phyloP scores from a whole-genome alignment of 2,113 vertebrate genomes.

The Festucalex cinctus region DNA sequence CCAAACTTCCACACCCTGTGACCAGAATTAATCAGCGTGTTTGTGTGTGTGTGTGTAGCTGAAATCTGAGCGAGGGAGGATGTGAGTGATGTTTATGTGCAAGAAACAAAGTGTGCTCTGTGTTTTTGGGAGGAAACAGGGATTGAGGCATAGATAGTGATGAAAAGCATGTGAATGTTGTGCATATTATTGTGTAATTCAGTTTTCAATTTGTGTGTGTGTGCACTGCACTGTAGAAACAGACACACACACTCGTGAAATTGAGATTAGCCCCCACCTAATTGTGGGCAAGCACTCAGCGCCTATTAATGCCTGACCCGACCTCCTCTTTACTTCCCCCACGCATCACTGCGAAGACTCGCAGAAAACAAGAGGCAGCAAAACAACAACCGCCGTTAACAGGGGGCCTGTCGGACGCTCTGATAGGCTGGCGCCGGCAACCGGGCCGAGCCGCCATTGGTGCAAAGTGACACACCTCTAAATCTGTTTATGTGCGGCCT shows the following conservation, averaged over 20 bases:
- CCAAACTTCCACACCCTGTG: conserved; percentile 45
- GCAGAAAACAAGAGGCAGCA: conserved; percentile 53
- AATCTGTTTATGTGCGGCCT: conserved; percentile 75
- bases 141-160: conserved; percentile 20
- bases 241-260: conserved; percentile 24
- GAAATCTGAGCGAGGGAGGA: conserved; percentile 1
- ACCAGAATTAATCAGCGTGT: conserved; percentile 41
- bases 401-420: conserved; percentile 33
- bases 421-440: conserved; percentile 45
- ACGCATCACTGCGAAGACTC: conserved; percentile 64
- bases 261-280: conserved; percentile 51
- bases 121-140: conserved; percentile 3
- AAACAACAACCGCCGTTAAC: conserved; percentile 74
- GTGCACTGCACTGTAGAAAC: background rate
- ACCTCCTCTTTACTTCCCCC: conserved; percentile 65
- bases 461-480: conserved; percentile 77
- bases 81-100: conserved; percentile 36
- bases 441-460: conserved; percentile 69
- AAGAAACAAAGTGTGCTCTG: conserved; percentile 40
- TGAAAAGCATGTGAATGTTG: conserved; percentile 28
- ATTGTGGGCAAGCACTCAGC: conserved; percentile 45
- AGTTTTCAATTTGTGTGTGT: no score
- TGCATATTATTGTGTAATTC: conserved; percentile 25
- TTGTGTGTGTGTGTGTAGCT: background rate
- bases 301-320: conserved; percentile 60